Conservation (phyloP, 2,797 vertebrate species). For the Harpagifer antarcticus region DNA sequence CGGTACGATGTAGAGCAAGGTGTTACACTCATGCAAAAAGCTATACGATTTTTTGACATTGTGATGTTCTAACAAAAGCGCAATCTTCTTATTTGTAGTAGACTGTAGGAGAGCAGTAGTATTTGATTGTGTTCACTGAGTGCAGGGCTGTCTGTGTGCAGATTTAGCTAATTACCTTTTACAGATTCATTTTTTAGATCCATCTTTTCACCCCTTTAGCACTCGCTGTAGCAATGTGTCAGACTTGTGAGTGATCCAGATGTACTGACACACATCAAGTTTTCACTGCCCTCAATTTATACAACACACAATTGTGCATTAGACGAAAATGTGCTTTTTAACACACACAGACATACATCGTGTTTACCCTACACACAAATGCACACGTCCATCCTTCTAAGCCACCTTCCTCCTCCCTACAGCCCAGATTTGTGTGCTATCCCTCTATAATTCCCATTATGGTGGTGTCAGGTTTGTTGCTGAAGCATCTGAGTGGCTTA, state of each 20-base stretch:
- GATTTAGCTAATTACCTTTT: conserved; percentile 34
- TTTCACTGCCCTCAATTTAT: background rate
- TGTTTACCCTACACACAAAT: conserved; percentile 30
- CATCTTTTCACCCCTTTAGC: conserved; percentile 25
- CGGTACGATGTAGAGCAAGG: no score
- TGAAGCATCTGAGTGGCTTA: conserved; percentile 76
- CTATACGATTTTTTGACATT: background rate
- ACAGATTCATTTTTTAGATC: conserved; percentile 38
- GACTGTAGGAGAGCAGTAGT: conserved; percentile 2
- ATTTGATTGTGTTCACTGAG: conserved; percentile 15
- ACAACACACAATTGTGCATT: background rate
- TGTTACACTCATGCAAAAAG: background rate
- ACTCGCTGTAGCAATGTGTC: conserved; percentile 1
- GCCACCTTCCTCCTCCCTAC: conserved; percentile 24
- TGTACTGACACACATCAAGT: conserved; percentile 14
- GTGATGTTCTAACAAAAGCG: background rate
- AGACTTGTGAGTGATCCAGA: conserved; percentile 19
- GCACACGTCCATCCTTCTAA: conserved; percentile 27
- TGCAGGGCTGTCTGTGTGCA: conserved; percentile 2
- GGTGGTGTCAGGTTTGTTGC: conserved; percentile 68
- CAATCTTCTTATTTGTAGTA: background rate
- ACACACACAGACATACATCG: background rate
- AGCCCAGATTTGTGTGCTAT: conserved; percentile 72
- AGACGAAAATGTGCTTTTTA: background rate
- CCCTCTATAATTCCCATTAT: conserved; percentile 69